A percentile compares a stretch with the other conserved stretches of the same genome.
Evolutionary conservation across 1,140 invertebrate genomes (phyloP).

Genomic region (Gryllus bimaculatus): DNA sequence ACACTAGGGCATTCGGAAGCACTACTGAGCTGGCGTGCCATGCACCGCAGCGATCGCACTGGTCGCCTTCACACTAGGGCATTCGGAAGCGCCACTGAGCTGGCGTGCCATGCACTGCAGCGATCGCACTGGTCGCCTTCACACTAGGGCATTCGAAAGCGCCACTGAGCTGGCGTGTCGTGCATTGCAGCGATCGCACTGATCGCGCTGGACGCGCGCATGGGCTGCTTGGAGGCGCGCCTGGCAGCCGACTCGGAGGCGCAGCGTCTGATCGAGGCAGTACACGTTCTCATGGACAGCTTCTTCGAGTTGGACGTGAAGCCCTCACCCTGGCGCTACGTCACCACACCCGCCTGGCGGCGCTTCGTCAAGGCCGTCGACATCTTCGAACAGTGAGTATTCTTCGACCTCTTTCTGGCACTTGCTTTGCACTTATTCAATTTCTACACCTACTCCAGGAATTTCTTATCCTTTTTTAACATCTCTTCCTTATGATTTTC

Average conservation of each 20-base stretch:
- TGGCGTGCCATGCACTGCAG: no score
- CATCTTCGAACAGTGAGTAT: constrained; percentile 26
- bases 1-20: no score
- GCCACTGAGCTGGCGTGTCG: no score
- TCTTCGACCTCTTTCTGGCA: background rate
- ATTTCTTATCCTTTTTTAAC: no score
- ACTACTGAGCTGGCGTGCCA: no score
- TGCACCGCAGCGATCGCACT: no score
- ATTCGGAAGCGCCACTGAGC: no score
- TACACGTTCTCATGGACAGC: constrained; percentile 48
- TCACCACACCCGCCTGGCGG: constrained; percentile 27
- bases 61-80: no score
- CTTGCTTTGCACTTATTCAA: background rate
- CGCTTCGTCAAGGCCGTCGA: constrained; percentile 28
- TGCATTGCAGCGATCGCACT: constrained; percentile 43
- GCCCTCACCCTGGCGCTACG: constrained; percentile 28
- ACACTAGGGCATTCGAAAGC: no score
- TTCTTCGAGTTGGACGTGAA: constrained; percentile 38
- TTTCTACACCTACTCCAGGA: background rate
- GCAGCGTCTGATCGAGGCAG: constrained; percentile 45
- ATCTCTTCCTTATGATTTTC: no score
- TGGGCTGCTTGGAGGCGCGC: constrained; percentile 47
- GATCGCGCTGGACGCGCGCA: constrained; percentile 55
- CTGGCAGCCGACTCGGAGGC: constrained; percentile 42
- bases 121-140: no score